Base-by-base conservation (phyloP, 2,888 invertebrate species). In the Heliconius charithonia region DNA sequence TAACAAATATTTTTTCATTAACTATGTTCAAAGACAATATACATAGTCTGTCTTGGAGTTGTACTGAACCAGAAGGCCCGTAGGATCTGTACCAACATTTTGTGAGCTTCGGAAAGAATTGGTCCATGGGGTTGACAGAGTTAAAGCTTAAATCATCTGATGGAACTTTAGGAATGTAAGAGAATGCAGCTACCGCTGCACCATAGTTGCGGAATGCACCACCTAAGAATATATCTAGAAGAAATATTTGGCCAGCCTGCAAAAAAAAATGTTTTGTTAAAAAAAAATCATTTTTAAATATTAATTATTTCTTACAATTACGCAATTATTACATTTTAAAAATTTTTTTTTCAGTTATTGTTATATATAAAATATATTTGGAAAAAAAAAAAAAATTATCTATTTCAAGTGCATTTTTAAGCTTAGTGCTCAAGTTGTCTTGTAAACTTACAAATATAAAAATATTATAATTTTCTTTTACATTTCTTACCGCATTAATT, bases 21-120 rank as follows among this genome's bases (percentile, higher is more conserved):
- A 98, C 95, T 82, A 97, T 96, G 86, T 98, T 98, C 13, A 97
- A 86, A 0, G 97, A 97, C 22, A 98, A 91, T n/a, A 97, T 95
- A 84, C 98, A 98, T 0, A 97, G 92, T 0, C 96, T 95, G 85
- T 97, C 97, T 81, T 93, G 92, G 0, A 89, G 86, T 84, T 96
- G 95, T 1, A 95, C 82, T 7, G 93, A 89, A 6, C 97, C 97
- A 0, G 96, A 95, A 0, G 96, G 95, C 4, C 97, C 97, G 80
- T 95, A 96, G 81, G 88, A 94, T 76, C 95, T 90, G 80, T 96
- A 93, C 83, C 93, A 95, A 87, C 97, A 97, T 86, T 96, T 96
- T 22, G 97, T 96, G 32, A 97, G 90, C 88, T 97, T 97, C 0
- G 97, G 97, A 85, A 97, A 97, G 78, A 95, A 95, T 81, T 93